Evolutionary conservation across 1,140 invertebrate genomes (phyloP).

Genomic region (Drosophila virilis): DNA sequence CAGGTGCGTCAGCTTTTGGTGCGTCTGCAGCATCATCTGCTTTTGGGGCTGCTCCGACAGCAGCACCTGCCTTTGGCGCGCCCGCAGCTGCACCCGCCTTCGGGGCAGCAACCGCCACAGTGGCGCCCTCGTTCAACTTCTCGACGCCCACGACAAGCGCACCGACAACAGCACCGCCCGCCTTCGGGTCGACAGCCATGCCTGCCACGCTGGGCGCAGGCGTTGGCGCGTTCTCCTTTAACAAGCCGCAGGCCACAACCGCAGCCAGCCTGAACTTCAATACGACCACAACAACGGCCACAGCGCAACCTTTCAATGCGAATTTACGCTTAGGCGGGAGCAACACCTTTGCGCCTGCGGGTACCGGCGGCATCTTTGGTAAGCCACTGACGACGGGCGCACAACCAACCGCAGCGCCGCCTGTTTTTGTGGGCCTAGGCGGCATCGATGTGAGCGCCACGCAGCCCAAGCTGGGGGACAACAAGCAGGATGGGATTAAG

Average conservation of each 20-base stretch:
- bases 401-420: slow-evolving; percentile 53
- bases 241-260: slow-evolving; percentile 61
- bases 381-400: slow-evolving; percentile 51
- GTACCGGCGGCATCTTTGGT: slow-evolving; percentile 77
- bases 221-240: slow-evolving; percentile 64
- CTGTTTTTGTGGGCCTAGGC: slow-evolving; percentile 86
- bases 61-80: slow-evolving; percentile 32
- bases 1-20: slow-evolving; percentile 39
- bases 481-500: slow-evolving; percentile 86
- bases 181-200: slow-evolving; percentile 43
- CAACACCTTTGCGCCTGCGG: slow-evolving; percentile 10
- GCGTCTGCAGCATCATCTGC: slow-evolving; percentile 24
- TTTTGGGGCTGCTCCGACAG: slow-evolving; percentile 40
- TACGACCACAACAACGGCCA: slow-evolving; percentile 68
- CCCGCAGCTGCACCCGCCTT: slow-evolving; percentile 28
- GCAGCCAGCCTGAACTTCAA: slow-evolving; percentile 76
- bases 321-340: slow-evolving; percentile 49
- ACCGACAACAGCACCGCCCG: slow-evolving; percentile 58
- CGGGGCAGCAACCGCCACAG: slow-evolving; percentile 47
- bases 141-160: slow-evolving; percentile 39
- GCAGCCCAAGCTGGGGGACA: slow-evolving; percentile 85
- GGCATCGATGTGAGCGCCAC: slow-evolving; percentile 87
- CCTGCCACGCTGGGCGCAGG: slow-evolving; percentile 41
- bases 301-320: slow-evolving; percentile 54
- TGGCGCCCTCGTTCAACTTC: slow-evolving; percentile 62